Conservation (phyloP, 1,140 invertebrate species). For the Trachymyrmex cornetzi region DNA sequence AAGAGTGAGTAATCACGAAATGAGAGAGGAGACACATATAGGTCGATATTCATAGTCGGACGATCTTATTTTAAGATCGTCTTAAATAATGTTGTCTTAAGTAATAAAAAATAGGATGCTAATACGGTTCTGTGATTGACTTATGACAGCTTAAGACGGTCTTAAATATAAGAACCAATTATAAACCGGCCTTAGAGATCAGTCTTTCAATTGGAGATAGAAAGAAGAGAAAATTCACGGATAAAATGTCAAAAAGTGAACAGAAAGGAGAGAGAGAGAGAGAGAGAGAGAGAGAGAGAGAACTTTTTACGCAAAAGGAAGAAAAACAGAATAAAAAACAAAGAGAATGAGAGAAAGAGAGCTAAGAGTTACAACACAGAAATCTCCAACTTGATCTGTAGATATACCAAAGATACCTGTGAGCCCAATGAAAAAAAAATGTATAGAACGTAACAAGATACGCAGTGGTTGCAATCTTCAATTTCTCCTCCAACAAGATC, state of each 20-base stretch:
- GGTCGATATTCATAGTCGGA: too few relatives aligned
- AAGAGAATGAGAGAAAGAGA: conserved; percentile 55
- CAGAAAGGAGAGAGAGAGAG: conserved; percentile 50
- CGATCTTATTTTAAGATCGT: too few relatives aligned
- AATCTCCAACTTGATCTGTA: conserved; percentile 79
- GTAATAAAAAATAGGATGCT: too few relatives aligned
- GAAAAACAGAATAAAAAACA: conserved; percentile 55
- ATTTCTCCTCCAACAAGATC: background rate
- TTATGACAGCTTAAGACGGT: too few relatives aligned
- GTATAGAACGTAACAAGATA: conserved; percentile 82
- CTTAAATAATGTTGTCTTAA: too few relatives aligned
- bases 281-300: conserved; percentile 40
- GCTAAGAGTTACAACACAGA: conserved; percentile 80
- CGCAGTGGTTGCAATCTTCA: conserved; percentile 82
- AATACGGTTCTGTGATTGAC: too few relatives aligned
- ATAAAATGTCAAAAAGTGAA: conserved; percentile 38
- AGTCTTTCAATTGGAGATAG: background rate
- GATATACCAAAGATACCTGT: conserved; percentile 84
- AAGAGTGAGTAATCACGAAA: conserved; percentile 1
- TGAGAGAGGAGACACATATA: background rate
- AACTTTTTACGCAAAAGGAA: conserved; percentile 43
- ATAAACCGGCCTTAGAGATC: background rate
- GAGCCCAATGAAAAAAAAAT: conserved; percentile 83
- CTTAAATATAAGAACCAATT: too few relatives aligned
- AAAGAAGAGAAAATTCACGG: conserved; percentile 14